Evolutionary conservation across 2,113 vertebrate genomes (phyloP).

Genomic region (Lasiurus cinereus): DNA sequence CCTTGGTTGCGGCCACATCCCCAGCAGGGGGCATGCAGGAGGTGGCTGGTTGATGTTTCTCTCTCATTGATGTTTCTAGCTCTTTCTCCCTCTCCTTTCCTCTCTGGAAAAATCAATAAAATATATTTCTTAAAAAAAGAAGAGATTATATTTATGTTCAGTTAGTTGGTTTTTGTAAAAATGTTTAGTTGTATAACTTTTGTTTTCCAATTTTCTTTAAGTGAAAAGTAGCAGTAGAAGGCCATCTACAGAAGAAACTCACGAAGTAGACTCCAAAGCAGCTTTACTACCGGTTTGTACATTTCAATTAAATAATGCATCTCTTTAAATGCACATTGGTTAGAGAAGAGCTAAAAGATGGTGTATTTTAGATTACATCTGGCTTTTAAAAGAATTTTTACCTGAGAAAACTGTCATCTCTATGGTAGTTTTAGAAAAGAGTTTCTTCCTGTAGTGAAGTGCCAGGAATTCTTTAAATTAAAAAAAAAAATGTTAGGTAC

Average conservation of each 20-base stretch:
- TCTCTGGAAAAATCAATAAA: no score
- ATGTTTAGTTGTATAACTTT: neutral
- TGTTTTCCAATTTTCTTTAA: slow-evolving; percentile 71
- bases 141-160: neutral
- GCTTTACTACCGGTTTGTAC: slow-evolving; percentile 91
- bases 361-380: slow-evolving; percentile 4
- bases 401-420: slow-evolving; percentile 9
- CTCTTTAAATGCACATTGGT: neutral
- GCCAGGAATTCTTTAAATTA: slow-evolving; percentile 5
- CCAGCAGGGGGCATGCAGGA: no score
- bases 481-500: neutral
- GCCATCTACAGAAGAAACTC: slow-evolving; percentile 90
- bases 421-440: slow-evolving; percentile 19
- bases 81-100: no score
- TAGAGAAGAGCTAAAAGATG: slow-evolving; percentile 24
- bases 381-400: neutral
- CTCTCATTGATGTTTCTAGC: no score
- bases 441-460: neutral
- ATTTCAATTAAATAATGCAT: slow-evolving; percentile 38
- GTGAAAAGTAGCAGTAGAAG: slow-evolving; percentile 89
- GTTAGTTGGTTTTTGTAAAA: neutral
- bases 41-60: no score
- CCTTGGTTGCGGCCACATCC: no score
- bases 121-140: no score
- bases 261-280: slow-evolving; percentile 91